These are phyloP conservation scores for Rotaria magnacalcarata DNA, from an alignment of 2,888 invertebrate genomes.

Conservation along the genomic window DNA sequence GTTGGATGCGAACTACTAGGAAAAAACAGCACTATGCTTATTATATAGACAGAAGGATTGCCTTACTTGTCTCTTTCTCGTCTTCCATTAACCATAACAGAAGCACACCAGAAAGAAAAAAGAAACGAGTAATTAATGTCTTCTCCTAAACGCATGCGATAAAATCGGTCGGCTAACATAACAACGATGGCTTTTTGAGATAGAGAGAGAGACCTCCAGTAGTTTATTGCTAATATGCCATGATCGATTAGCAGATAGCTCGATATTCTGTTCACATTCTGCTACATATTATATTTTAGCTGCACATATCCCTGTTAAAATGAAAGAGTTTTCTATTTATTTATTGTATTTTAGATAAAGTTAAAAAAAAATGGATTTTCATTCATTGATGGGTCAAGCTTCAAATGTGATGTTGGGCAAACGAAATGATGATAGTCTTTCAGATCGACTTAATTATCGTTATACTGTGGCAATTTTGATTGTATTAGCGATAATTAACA, in stretches of 20 bases:
- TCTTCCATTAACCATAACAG: neutral
- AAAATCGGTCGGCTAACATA: neutral
- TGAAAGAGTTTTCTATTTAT: too few relatives aligned
- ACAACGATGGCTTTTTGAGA: neutral
- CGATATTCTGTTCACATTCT: too few relatives aligned
- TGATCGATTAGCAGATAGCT: neutral
- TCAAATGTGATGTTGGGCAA: conserved; percentile 1
- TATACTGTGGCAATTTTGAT: neutral
- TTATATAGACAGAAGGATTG: neutral
- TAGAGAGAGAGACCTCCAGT: neutral
- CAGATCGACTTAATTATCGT: conserved; percentile 25
- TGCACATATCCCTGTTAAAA: too few relatives aligned
- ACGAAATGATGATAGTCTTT: conserved; percentile 24
- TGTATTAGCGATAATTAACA: neutral
- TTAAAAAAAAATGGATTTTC: neutral
- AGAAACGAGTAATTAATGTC: neutral
- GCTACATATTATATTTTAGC: too few relatives aligned
- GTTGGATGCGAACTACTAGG: neutral
- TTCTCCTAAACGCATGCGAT: neutral
- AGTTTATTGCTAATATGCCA: neutral
- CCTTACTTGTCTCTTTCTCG: neutral
- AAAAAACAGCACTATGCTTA: neutral
- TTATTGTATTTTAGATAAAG: neutral
- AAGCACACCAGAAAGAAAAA: neutral
- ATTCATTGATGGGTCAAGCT: neutral